Base-by-base conservation (phyloP, 2,113 vertebrate species). In the Triplophysa rosa region DNA sequence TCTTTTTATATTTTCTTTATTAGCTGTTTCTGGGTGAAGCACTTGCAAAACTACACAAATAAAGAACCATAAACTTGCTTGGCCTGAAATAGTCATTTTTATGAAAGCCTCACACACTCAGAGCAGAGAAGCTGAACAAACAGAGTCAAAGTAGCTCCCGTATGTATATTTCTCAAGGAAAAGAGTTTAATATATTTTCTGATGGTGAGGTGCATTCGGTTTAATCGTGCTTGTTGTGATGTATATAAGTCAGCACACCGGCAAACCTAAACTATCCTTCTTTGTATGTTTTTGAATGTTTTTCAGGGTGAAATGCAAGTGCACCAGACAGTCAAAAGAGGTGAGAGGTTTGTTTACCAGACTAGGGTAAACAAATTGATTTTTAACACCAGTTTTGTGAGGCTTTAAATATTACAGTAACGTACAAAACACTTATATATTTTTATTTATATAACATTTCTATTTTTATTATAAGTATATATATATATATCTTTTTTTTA, bases 1-100 rank as follows among this genome's bases (percentile, higher is more conserved):
- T 86, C 86, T 85, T 73, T 88, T 88, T 87, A 86, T 90, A 88
- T 80, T 67, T 75, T 63, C 81, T 91, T 90, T 88, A 90, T 89
- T 87, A 89, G 86, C 82, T 87, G 87, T 87, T 89, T 87, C 67
- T 73, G 85, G 83, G 77, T 66, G 80, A 90, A 89, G 84, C 81
- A 84, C 86, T 82, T 83, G 65, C 45, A 90, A 86, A 92, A 91
- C 89, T 85, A 91, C 78, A 87, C 84, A 89, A 82, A 42, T 75
- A 86, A 71, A 84, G 64, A 74, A 85, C 83, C 85, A 83, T 88
- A 89, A 90, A 90, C 72, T 70, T 64, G 65, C 82, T 80, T 37
- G 13, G 69, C 83, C 80, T 80, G 67, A 89, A 91, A 92, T 88
- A 88, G 87, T 54, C 0, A 23, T 78, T 37, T 80, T 89, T 87